Base-by-base conservation (phyloP, 1,140 invertebrate species). In the Propsilocerus akamusi region DNA sequence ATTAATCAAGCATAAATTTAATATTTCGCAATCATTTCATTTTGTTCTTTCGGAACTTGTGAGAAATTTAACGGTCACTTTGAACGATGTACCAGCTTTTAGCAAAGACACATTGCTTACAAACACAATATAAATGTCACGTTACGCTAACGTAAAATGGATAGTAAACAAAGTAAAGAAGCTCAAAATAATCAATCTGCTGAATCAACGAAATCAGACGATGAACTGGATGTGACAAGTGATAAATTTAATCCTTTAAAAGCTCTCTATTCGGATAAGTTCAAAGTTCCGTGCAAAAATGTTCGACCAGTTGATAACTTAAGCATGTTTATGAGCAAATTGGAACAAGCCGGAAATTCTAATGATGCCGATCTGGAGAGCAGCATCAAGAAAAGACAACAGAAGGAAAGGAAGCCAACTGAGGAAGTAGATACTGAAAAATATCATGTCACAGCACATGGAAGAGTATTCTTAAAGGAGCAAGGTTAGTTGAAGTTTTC, bases 221-320 rank as follows among this genome's bases (percentile, higher is more conserved):
- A 74, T 8, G 75, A 73, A 66, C 59, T 80, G 25, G 75, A 81
- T 59, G 67, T 73, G 26, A 72, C 60, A 50, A 81, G 77, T 59
- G 72, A 74, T 5, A 68, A 68, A 41, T 86, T 83, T 50, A 72
- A 86, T 64, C 73, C 82, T 0, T 46, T 81, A 0, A 75, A 75
- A 58, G 80, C 74, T 2, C 59, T 86, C 11, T 76, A 77, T 50
- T 72, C 74, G 0, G 41, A 63, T 4, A 73, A 75, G 54, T 55
- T 68, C 0, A 60, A 62, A 54, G 25, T 80, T 2, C 76, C 77
- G 0, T 58, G 67, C 4, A 53, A 67, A 10, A 62, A 65, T 30
- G 78, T 75, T 1, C 75, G 72, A 34, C 53, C 70, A 49, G 76
- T 71, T 53, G 77, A 83, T 56, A 83, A 80, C 58, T 46, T 81